These are phyloP conservation scores for Bucorvus abyssinicus DNA, from an alignment of 2,797 vertebrate genomes.

Conservation along the genomic window DNA sequence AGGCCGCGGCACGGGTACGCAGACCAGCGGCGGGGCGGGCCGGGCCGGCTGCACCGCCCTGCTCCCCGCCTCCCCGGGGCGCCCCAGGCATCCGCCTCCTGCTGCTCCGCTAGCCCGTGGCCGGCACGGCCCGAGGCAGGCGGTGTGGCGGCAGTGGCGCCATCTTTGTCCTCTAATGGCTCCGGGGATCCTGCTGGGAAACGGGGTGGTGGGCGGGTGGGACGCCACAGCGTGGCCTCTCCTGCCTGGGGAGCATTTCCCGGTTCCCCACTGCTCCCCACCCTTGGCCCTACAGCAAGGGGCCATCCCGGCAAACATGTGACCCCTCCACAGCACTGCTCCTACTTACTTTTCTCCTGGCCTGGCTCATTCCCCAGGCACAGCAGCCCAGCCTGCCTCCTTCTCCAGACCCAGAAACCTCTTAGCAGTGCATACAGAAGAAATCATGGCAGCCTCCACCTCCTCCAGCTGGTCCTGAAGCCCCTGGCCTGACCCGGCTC, in stretches of 20 bases:
- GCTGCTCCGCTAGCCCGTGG: too few relatives aligned
- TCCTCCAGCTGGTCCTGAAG: neutral
- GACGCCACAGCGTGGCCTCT: too few relatives aligned
- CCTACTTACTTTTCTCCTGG: too few relatives aligned
- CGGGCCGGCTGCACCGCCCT: neutral
- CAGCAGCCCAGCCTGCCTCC: neutral
- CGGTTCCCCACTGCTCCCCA: neutral
- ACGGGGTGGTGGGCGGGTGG: neutral
- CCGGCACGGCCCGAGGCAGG: too few relatives aligned
- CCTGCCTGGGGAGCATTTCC: neutral
- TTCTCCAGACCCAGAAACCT: neutral
- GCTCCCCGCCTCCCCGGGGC: neutral
- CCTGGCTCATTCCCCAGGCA: too few relatives aligned
- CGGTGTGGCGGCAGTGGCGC: rapidly evolving
- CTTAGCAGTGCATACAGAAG: neutral
- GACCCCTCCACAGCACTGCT: rapidly evolving
- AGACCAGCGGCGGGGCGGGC: neutral
- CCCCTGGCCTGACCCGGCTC: neutral
- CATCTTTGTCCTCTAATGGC: neutral
- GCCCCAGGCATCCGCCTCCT: neutral
- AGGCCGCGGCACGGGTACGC: neutral
- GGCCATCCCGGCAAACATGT: neutral
- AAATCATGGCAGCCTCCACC: too few relatives aligned
- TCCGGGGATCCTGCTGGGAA: rapidly evolving
- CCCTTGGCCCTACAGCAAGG: neutral